Evolutionary conservation across 2,113 vertebrate genomes (phyloP), one percentile per base, ranked within the genome.

Genomic region (Hyaena hyaena): DNA sequence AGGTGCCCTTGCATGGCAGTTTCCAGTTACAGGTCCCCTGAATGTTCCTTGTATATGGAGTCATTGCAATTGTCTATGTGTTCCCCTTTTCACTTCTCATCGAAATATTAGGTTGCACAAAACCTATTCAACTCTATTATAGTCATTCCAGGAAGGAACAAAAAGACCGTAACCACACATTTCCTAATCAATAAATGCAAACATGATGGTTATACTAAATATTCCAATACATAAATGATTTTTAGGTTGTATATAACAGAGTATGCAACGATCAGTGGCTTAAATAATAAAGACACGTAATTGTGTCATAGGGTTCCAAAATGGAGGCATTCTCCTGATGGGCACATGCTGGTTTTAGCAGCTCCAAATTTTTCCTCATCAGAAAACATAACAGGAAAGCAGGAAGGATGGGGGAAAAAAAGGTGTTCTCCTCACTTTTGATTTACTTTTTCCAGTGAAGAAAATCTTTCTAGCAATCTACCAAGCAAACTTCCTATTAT

Each of bases 381-480:
- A 93, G 55, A 63, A 45, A 87, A 83, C 23, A 53, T 61, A 66
- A 66, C 7, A 63, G 65, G 8, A 95, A 76, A 86, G 10, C 31
- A 90, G 21, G 33, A 85, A 93, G 21, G 6, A n/a, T 35, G 17
- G 10, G 10, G 28, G 55, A 4, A 58, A 95, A 83, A 85, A 76
- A 50, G 6, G 11, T 21, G 61, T 79, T 89, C 26, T 73, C 0
- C 1, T 90, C 3, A 84, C 31, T 84, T 95, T 94, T 15, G 53
- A 43, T 39, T 79, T 87, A 80, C 45, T 68, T 55, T 87, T 88
- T 48, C 63, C 24, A 45, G n/a, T 19, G 12, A 93, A 66, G 14
- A 91, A 80, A 76, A 87, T 79, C 23, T 97, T 95, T 92, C 71
- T 88, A 84, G 83, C 12, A 91, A 79, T 24, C 39, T 71, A 55